Evolutionary conservation across 2,888 invertebrate genomes (phyloP).

Genomic region (Meliscaeva auricollis): DNA sequence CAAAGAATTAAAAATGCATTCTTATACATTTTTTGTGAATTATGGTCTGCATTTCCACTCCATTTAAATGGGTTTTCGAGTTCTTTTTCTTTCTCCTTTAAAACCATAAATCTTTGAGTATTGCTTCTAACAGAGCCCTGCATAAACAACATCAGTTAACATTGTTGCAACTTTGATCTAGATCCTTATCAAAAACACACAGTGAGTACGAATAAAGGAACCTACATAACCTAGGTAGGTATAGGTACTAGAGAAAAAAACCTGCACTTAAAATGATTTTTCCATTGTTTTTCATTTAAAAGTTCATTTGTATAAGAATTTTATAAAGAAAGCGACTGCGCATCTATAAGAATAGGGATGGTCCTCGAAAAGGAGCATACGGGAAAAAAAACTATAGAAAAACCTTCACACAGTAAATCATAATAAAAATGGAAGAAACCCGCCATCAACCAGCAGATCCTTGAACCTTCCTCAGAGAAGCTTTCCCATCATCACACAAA

Average conservation of each 20-base stretch:
- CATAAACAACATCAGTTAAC: constrained; percentile 39
- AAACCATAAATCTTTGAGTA: constrained; percentile 45
- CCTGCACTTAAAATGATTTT: constrained; percentile 59
- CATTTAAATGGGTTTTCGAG: constrained; percentile 16
- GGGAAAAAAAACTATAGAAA: constrained; percentile 31
- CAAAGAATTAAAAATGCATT: constrained; percentile 48
- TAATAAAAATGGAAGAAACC: constrained; percentile 47
- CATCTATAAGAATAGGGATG: constrained; percentile 81
- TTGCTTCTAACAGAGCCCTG: constrained; percentile 11
- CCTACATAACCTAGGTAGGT: not conserved
- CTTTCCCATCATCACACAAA: not conserved
- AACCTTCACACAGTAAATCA: constrained; percentile 38
- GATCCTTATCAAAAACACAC: not conserved
- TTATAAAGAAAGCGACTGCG: constrained; percentile 80
- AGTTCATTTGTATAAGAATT: constrained; percentile 52
- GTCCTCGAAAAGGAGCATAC: constrained; percentile 51
- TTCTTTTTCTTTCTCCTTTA: not conserved
- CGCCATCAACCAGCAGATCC: constrained; percentile 29
- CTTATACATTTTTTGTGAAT: constrained; percentile 1
- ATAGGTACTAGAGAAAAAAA: not conserved
- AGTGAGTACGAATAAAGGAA: no score
- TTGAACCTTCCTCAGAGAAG: constrained; percentile 14
- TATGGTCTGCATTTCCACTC: constrained; percentile 12
- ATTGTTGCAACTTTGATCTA: constrained; percentile 51
- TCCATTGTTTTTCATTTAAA: constrained; percentile 45